Percentiles rank a stretch among this genome's conserved stretches.
These are phyloP conservation scores for Schrankia costaestrigalis DNA, from an alignment of 2,888 invertebrate species.

Conservation along the genomic window DNA sequence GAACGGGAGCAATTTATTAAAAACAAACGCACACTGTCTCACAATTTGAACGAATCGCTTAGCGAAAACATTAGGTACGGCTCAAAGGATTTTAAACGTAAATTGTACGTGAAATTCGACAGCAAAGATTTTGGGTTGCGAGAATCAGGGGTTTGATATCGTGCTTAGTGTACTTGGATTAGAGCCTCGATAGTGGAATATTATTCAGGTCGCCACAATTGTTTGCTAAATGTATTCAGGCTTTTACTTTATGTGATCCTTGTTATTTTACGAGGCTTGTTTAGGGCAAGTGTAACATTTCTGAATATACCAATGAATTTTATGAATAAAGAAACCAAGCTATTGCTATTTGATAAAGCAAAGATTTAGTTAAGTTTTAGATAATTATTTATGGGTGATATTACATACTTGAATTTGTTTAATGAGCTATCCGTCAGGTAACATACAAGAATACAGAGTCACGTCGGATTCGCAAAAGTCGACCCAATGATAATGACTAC, in stretches of 20 bases:
- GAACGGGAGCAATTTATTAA: slow-evolving; percentile 47
- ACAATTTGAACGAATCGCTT: slow-evolving; percentile 62
- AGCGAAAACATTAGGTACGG: slow-evolving; percentile 73
- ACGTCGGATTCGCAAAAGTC: too few species aligned
- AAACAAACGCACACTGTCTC: slow-evolving; percentile 33
- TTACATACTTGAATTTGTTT: too few species aligned
- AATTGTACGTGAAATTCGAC: slow-evolving; percentile 76
- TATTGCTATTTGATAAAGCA: too few species aligned
- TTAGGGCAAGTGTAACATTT: slow-evolving; percentile 15
- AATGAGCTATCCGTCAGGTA: too few species aligned
- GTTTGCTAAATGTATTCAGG: slow-evolving; percentile 24
- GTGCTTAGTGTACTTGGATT: slow-evolving; percentile 46
- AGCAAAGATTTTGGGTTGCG: slow-evolving; percentile 55
- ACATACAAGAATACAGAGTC: too few species aligned
- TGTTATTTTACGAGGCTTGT: slow-evolving; percentile 19
- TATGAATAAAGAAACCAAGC: too few species aligned
- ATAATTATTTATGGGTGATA: too few species aligned
- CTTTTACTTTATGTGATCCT: slow-evolving; percentile 17
- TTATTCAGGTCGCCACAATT: slow-evolving; percentile 23
- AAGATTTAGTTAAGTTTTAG: too few species aligned
- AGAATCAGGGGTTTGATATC: slow-evolving; percentile 47
- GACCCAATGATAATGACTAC: too few species aligned
- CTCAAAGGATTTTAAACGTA: slow-evolving; percentile 72
- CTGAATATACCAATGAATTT: too few species aligned
- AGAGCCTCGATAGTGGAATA: slow-evolving; percentile 31